Conservation (phyloP, 92 coral and sea anemone species). For the Metridium senile region DNA sequence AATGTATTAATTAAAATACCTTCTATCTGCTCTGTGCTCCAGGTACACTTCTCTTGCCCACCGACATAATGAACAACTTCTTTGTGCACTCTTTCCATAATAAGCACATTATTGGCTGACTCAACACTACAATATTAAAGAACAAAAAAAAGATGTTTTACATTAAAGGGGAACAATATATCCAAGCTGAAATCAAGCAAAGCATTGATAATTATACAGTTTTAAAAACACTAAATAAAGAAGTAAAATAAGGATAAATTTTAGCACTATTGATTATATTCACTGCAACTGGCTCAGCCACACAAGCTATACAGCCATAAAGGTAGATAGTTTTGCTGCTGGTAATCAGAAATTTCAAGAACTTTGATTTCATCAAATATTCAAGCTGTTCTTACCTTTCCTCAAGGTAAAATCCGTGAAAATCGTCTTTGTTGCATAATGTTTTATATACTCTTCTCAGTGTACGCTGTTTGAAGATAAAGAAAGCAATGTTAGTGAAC, state of each 20-base stretch:
- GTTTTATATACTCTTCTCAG: conserved; percentile 29
- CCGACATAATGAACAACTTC: conserved; percentile 44
- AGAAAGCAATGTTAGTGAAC: background rate
- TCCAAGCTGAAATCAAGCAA: background rate
- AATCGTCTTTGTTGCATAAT: conserved; percentile 33
- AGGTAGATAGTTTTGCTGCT: conserved; percentile 28
- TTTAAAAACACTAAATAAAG: too few relatives aligned
- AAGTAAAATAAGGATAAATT: too few relatives aligned
- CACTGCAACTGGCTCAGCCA: conserved; percentile 27
- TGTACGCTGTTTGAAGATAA: conserved; percentile 29
- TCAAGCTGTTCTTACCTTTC: conserved; percentile 28
- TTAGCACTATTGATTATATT: too few relatives aligned
- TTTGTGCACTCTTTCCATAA: conserved; percentile 19
- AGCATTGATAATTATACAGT: background rate
- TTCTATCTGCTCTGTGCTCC: conserved; percentile 40
- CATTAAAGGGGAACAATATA: background rate
- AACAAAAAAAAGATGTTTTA: background rate
- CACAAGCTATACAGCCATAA: conserved; percentile 31
- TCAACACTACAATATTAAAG: conserved; percentile 29
- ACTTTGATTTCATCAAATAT: too few relatives aligned
- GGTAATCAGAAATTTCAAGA: too few relatives aligned
- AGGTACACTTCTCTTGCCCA: conserved; percentile 34
- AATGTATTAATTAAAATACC: conserved; percentile 37
- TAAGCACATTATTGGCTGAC: conserved; percentile 22
- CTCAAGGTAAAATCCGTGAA: conserved; percentile 33